Conservation (phyloP, 2,888 invertebrate species). For the Tiphia femorata region DNA sequence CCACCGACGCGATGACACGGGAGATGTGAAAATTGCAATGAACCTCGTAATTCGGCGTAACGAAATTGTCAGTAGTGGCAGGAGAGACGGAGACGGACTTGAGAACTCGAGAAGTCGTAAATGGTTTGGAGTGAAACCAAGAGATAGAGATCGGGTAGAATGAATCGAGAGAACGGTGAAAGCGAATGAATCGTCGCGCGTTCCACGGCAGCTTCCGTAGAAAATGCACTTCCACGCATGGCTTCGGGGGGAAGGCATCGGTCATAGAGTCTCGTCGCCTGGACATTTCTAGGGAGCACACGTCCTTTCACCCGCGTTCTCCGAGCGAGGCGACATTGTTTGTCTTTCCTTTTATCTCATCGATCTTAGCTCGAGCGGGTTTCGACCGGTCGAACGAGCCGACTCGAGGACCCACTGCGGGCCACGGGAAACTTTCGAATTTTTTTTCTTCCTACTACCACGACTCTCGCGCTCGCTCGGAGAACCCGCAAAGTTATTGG, state of each 20-base stretch:
- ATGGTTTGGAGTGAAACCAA: background rate
- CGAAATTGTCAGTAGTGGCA: too few species aligned
- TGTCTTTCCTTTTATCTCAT: slow-evolving; percentile 15
- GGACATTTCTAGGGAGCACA: slow-evolving; percentile 4
- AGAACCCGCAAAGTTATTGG: slow-evolving; percentile 16
- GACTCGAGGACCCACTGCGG: slow-evolving; percentile 1
- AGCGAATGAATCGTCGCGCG: too few species aligned
- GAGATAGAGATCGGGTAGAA: too few species aligned
- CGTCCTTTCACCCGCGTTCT: slow-evolving; percentile 22
- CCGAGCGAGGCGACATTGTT: background rate
- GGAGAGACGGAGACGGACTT: too few species aligned
- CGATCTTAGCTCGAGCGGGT: slow-evolving; percentile 1
- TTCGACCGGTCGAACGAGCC: background rate
- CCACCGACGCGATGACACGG: too few species aligned
- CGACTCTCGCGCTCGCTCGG: slow-evolving; percentile 7
- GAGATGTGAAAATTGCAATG: too few species aligned
- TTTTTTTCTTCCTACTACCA: slow-evolving; percentile 1
- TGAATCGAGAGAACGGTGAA: background rate
- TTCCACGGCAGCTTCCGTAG: slow-evolving; percentile 8
- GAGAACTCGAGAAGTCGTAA: background rate
- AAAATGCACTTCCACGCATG: slow-evolving; percentile 19
- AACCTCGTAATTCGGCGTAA: too few species aligned
- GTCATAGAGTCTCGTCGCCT: slow-evolving; percentile 31
- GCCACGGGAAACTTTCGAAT: too few species aligned
- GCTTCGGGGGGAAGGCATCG: slow-evolving; percentile 20